Percentiles rank a stretch among this genome's conserved stretches.
phyloP scores from a whole-genome alignment of 2,113 vertebrate genomes.

The Hydropotes inermis region DNA sequence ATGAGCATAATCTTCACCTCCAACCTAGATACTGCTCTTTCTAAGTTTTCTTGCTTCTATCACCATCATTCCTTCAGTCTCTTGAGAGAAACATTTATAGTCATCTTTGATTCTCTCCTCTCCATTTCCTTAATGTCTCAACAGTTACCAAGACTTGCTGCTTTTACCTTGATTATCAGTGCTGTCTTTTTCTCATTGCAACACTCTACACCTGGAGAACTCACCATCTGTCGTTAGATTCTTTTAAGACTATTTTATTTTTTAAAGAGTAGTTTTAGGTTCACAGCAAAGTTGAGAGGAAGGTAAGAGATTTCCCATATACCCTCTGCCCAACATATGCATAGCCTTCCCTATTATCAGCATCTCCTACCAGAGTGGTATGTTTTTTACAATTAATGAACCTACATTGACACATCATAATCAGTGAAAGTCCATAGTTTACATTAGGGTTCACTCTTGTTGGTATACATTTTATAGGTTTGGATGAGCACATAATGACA shows the following conservation, averaged over 20 bases:
- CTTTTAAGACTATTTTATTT: not conserved
- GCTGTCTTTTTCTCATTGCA: not conserved
- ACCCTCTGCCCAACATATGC: not conserved
- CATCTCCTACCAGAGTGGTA: not conserved
- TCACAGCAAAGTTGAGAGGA: not conserved
- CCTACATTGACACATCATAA: not conserved
- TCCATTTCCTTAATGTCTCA: not conserved
- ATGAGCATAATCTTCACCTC: not conserved
- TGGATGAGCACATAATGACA: not conserved
- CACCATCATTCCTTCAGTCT: not conserved
- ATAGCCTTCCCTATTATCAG: not conserved
- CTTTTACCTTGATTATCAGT: not conserved
- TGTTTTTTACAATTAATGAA: not conserved
- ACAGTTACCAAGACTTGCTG: not conserved
- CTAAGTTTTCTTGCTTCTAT: not conserved
- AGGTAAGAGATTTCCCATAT: not conserved
- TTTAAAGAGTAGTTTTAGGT: not conserved
- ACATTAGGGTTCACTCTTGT: not conserved
- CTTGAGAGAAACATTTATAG: not conserved
- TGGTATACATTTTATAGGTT: not conserved
- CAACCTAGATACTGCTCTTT: not conserved
- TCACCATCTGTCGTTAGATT: not conserved
- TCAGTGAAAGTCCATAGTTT: not conserved
- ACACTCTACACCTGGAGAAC: not conserved
- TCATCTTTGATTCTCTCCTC: not conserved